Conservation (phyloP, 2,113 vertebrate species). For the Mirounga angustirostris region DNA sequence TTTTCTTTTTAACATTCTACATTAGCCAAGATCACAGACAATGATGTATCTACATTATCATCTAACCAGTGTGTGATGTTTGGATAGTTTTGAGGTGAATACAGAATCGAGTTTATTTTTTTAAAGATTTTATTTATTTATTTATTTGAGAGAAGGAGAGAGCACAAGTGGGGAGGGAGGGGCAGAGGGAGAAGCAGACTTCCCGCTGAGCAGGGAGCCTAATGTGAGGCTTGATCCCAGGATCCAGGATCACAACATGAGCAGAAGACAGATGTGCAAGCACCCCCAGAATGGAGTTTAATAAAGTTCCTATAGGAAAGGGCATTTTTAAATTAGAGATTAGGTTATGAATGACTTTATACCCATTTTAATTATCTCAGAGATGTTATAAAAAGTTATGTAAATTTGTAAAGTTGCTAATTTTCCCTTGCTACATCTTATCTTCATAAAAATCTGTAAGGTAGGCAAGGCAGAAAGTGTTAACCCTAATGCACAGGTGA, state of each 20-base stretch:
- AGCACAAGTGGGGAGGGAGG: too few species aligned
- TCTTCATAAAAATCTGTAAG: neutral
- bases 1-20: constrained; percentile 7
- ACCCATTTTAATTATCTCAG: constrained; percentile 28
- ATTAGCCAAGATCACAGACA: neutral
- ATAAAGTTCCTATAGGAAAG: constrained; percentile 6
- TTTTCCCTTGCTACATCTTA: constrained; percentile 14
- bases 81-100: neutral
- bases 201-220: too few species aligned
- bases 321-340: constrained; percentile 7
- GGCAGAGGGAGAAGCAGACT: too few species aligned
- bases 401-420: constrained; percentile 48
- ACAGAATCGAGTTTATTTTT: neutral
- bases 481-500: neutral
- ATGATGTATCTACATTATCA: neutral
- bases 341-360: neutral
- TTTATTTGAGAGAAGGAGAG: too few species aligned
- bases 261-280: too few species aligned
- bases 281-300: neutral
- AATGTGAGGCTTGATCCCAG: too few species aligned
- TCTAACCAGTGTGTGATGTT: neutral
- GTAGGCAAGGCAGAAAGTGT: neutral
- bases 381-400: constrained; percentile 21
- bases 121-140: too few species aligned
- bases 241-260: too few species aligned